phyloP scores from a whole-genome alignment of 1,140 invertebrate genomes.

The Carcinoscorpius rotundicauda region DNA sequence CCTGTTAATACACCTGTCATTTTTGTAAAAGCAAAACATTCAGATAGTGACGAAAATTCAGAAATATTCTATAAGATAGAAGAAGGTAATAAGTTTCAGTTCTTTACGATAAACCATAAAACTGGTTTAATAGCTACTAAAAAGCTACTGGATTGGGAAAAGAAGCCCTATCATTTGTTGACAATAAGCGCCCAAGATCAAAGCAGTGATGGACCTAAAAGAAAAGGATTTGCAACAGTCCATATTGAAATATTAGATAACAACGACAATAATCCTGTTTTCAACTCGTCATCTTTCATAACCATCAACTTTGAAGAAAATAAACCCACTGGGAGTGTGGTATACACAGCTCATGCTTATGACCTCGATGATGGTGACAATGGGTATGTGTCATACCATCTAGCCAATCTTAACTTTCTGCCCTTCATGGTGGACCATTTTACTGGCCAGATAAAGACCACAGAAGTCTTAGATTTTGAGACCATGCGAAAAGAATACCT shows the following conservation, averaged over 20 bases:
- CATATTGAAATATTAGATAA: conserved; percentile 73
- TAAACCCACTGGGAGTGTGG: conserved; percentile 63
- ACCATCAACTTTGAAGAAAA: conserved; percentile 57
- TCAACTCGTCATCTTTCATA: conserved; percentile 42
- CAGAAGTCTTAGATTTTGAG: conserved; percentile 76
- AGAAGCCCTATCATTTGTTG: conserved; percentile 72
- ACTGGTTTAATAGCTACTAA: conserved; percentile 82
- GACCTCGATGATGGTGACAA: conserved; percentile 89
- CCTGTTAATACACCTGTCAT: conserved; percentile 70
- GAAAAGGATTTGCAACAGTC: conserved; percentile 71
- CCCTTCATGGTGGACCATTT: conserved; percentile 95
- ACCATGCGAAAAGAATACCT: conserved; percentile 62
- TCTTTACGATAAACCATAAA: conserved; percentile 72
- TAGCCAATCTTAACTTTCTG: conserved; percentile 64
- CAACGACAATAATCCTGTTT: conserved; percentile 85
- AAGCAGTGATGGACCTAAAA: conserved; percentile 36
- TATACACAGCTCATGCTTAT: conserved; percentile 65
- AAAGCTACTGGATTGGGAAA: conserved; percentile 72
- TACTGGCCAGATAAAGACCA: conserved; percentile 72
- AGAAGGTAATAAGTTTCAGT: conserved; percentile 75
- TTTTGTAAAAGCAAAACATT: not conserved
- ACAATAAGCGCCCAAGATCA: conserved; percentile 80
- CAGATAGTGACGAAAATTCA: conserved; percentile 66
- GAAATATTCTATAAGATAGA: conserved; percentile 77
- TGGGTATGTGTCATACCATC: conserved; percentile 84